Percentiles rank a stretch among this genome's conserved stretches.
phyloP scores from a whole-genome alignment of 2,888 invertebrate genomes.

The Trissonchulus sp. region DNA sequence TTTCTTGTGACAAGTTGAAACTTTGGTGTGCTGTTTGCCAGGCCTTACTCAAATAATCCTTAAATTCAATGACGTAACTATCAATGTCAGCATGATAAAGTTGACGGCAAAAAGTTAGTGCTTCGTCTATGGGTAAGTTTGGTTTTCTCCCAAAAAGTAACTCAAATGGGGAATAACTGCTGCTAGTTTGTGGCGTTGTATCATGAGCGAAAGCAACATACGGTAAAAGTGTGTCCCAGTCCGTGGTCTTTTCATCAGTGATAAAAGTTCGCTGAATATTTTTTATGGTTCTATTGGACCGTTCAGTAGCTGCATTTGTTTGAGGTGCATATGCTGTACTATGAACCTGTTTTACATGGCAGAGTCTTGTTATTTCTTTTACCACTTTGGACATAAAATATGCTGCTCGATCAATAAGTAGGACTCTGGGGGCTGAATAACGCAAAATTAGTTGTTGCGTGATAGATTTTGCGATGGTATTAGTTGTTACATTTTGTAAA shows the following conservation, averaged over 20 bases:
- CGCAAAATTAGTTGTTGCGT: neutral
- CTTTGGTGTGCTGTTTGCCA: neutral
- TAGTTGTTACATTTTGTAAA: neutral
- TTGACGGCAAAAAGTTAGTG: too few species aligned
- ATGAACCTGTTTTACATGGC: neutral
- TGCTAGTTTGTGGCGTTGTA: too few species aligned
- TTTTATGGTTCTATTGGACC: neutral
- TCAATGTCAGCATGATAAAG: too few species aligned
- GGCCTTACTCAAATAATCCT: neutral
- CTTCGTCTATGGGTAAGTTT: too few species aligned
- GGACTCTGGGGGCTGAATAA: neutral
- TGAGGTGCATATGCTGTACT: neutral
- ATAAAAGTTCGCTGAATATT: neutral
- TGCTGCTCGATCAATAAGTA: neutral
- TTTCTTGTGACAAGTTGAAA: neutral
- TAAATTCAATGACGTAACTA: too few species aligned
- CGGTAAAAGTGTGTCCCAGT: slow-evolving; percentile 10
- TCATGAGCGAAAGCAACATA: neutral
- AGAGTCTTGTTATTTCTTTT: neutral
- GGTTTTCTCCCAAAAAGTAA: too few species aligned
- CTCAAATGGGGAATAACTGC: too few species aligned
- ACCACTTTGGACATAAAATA: neutral
- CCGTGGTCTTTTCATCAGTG: neutral
- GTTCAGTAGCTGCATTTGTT: too few species aligned
- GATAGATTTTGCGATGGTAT: neutral